These are phyloP conservation scores for Saguinus imperator DNA, from an alignment of 2,113 vertebrate genomes.

Conservation along the genomic window DNA sequence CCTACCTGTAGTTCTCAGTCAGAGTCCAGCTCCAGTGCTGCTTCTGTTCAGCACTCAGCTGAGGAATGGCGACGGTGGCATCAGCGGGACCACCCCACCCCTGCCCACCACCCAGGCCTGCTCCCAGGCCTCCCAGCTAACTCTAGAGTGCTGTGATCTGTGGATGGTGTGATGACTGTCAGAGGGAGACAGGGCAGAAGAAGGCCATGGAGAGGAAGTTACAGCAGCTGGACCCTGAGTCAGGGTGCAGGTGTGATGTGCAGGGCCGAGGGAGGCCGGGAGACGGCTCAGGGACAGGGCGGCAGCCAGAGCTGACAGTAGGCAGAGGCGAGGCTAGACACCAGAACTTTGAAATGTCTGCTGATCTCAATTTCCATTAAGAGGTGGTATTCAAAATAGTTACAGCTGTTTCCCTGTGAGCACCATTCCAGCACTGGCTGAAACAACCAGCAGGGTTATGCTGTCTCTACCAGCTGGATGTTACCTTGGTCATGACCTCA, in stretches of 20 bases:
- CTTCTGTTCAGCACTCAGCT: slow-evolving; percentile 91
- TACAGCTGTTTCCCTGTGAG: background rate
- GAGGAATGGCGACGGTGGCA: background rate
- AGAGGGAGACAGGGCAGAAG: accelerated
- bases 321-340: background rate
- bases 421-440: accelerated
- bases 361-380: background rate
- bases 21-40: slow-evolving; percentile 88
- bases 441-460: background rate
- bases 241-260: background rate
- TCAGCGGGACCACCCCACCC: accelerated
- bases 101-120: accelerated
- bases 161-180: accelerated
- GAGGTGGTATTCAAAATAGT: background rate
- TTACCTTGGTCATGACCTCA: background rate
- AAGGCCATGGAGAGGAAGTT: accelerated
- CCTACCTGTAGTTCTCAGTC: slow-evolving; percentile 87
- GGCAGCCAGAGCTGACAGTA: no score
- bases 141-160: accelerated
- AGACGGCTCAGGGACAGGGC: background rate
- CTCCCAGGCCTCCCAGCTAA: background rate
- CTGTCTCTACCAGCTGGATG: background rate
- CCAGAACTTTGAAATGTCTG: background rate
- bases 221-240: accelerated
- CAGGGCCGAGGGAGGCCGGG: background rate